phyloP scores from a whole-genome alignment of 2,113 vertebrate species.

The Trichomycterus rosablanca region DNA sequence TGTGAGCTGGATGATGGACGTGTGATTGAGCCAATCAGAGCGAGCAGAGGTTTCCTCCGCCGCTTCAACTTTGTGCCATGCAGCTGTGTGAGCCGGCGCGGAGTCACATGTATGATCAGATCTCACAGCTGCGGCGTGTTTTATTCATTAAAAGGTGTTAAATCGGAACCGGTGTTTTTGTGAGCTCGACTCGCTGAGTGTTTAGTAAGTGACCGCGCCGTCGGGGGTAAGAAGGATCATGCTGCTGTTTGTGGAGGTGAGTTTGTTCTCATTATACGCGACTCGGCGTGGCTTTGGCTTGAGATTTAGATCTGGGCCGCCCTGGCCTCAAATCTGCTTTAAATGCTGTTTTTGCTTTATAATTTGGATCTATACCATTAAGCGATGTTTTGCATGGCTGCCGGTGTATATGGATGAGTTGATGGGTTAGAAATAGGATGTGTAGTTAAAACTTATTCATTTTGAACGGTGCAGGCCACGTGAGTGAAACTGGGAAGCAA shows the following conservation, averaged over 20 bases:
- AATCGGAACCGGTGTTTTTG: not conserved
- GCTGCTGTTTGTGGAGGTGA: slow-evolving; percentile 48
- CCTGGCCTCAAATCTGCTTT: not conserved
- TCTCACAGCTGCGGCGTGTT: not conserved
- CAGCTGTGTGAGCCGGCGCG: not conserved
- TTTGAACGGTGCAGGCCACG: not conserved
- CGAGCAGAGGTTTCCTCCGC: not conserved
- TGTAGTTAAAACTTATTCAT: not conserved
- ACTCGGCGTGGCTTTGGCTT: not conserved
- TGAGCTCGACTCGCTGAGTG: not conserved
- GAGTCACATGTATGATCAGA: not conserved
- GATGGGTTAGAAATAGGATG: too few species aligned
- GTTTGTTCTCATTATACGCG: not conserved
- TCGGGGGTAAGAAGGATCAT: slow-evolving; percentile 12
- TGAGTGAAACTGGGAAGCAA: not conserved
- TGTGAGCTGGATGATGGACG: not conserved
- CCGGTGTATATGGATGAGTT: too few species aligned
- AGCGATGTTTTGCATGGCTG: too few species aligned
- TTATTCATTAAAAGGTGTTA: not conserved
- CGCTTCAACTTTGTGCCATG: not conserved
- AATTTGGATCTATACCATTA: too few species aligned
- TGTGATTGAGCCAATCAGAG: slow-evolving; percentile 23
- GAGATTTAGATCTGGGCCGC: not conserved
- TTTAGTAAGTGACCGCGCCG: slow-evolving; percentile 2
- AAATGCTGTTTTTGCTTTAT: not conserved